Base-by-base conservation (phyloP, 1,140 invertebrate genomes). In the Zaprionus lachaisei region DNA sequence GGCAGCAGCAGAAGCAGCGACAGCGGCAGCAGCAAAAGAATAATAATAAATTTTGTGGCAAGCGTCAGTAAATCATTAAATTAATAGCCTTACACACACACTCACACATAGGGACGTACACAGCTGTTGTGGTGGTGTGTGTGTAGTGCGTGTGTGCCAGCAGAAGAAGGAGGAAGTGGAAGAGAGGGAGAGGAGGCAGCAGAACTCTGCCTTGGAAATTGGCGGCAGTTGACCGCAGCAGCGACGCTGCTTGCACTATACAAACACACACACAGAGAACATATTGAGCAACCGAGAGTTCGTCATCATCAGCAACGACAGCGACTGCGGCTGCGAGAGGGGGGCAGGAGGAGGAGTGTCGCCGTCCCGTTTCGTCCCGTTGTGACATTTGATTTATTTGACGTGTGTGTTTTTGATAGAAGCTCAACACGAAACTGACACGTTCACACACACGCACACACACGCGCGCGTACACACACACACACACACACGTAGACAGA, bases 351-450 rank as follows among this genome's bases (percentile, higher is more conserved):
- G 47, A 17, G 37, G 51, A 31, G 31, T 20, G 49, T 20, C 56
- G 34, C 28, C 20, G 15, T 44, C 41, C 41, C 41, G 41, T 65
- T 56, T 28, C 69, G 62, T 65, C 54, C 65, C 51, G 47, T 51
- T 91, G 87, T 91, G 91, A 92, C 91, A 92, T 84, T 86, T 92
- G 91, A 92, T 92, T 92, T 92, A 92, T 92, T 92, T 92, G 91
- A 91, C 91, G 87, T 91, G 91, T 92, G 91, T 92, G 91, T 92
- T 91, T 91, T 92, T 92, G 90, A 92, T 92, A 86, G 90, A 92
- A 91, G 90, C 85, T 89, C 81, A 91, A 91, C 77, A 90, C 86
- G 86, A 91, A 90, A 91, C 80, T 86, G 86, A 86, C 82, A 80
- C 82, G 69, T 76, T 76, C 71, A 79, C 80, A 83, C 77, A 80